Base-by-base conservation (phyloP, 2,113 vertebrate species). In the Oryzias woworae region DNA sequence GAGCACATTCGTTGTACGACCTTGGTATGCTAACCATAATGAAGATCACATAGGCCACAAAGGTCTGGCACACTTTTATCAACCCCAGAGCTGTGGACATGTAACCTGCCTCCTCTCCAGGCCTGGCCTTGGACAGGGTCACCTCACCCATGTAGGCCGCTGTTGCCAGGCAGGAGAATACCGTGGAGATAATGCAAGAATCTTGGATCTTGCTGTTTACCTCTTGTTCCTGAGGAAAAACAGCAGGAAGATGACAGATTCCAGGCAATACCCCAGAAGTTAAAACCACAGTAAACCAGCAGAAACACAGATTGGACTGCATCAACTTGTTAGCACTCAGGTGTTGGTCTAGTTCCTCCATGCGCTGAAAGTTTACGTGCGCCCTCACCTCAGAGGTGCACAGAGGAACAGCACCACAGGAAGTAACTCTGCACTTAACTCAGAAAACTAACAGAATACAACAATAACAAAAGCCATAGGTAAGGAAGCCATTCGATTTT, bases 31-130 rank as follows among this genome's bases (percentile, higher is more conserved):
- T 91, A 73, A 94, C 66, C 14, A 94, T 91, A 48, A 93, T 88
- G 28, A 95, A 95, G 84, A 95, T 95, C 54, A 95, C 3, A 2
- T 94, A 94, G 22, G 94, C 94, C 50, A 94, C 82, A 1, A 91
- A 94, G 56, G 93, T 94, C 88, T 95, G 94, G 46, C 93, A 89
- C 60, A 95, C 94, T 72, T 95, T 95, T 24, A 95, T 67, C 50
- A 95, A 83, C 10, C 94, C 94, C 0, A 94, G 93, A 13, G 91
- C 90, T 0, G 94, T 95, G 5, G 93, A 92, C 94, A 95, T 95
- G 87, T 95, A 95, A 23, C 94, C 92, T 0, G 91, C 89, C 78
- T 94, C 86, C 82, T 94, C 93, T 0, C 94, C 93, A 0, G 94
- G 93, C 49, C 87, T 89, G 0, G 93, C 93, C 57, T 90, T 90